A percentile compares a stretch with the other conserved stretches of the same genome.
These are phyloP conservation scores for Drosophila koepferae DNA, from an alignment of 2,888 invertebrate species.

Conservation along the genomic window DNA sequence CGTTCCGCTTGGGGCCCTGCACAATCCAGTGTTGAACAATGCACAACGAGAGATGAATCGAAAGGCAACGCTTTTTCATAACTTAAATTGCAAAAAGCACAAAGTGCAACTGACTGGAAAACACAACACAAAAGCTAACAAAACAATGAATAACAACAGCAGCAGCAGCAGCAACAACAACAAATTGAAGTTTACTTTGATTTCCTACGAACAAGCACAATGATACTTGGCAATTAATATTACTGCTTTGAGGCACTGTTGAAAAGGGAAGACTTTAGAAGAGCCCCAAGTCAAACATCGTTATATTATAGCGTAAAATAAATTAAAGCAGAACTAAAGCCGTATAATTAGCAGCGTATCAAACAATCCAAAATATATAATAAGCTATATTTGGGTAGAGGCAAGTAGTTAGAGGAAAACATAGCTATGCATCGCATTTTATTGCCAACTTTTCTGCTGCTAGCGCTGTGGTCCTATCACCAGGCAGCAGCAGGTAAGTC, in stretches of 20 bases:
- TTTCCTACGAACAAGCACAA: slow-evolving; percentile 23
- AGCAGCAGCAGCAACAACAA: slow-evolving; percentile 17
- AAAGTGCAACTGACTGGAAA: slow-evolving; percentile 61
- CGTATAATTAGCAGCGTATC: not conserved
- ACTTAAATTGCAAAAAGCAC: slow-evolving; percentile 68
- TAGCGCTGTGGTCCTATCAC: not conserved
- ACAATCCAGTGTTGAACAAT: slow-evolving; percentile 8
- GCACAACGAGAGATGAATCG: slow-evolving; percentile 21
- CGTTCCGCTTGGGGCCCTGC: not conserved
- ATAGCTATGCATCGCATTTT: not conserved
- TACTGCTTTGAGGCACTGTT: slow-evolving; percentile 21
- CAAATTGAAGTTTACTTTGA: slow-evolving; percentile 30
- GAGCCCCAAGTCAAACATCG: not conserved
- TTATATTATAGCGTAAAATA: not conserved
- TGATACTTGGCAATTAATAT: slow-evolving; percentile 37
- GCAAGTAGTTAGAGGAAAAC: not conserved
- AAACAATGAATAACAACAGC: slow-evolving; percentile 26
- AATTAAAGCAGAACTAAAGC: not conserved
- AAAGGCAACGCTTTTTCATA: slow-evolving; percentile 57
- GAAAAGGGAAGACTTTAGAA: not conserved
- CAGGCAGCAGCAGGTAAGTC: not conserved
- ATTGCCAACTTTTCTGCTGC: not conserved
- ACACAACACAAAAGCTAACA: slow-evolving; percentile 57
- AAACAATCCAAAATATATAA: not conserved
- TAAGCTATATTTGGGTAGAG: not conserved